Conservation (phyloP, 30 jellyfish, hydroid and myxozoan species). For the Hydractinia echinata region DNA sequence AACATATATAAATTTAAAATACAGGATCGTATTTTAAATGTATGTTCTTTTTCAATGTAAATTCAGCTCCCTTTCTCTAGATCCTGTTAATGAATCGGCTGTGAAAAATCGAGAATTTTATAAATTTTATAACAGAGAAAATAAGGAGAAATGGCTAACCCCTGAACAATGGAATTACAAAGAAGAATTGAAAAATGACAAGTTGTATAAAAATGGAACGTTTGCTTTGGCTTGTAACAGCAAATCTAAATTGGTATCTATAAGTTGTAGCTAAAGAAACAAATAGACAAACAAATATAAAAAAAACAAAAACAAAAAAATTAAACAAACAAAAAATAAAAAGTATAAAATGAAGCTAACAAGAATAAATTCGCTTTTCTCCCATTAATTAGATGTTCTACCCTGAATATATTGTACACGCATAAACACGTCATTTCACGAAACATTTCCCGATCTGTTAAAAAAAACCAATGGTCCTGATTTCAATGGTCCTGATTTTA, state of each 20-base stretch:
- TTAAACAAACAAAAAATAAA: not conserved
- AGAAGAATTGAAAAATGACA: conserved; percentile 30
- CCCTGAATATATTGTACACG: no score
- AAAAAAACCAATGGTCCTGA: not conserved
- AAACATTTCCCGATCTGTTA: no score
- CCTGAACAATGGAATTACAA: conserved; percentile 32
- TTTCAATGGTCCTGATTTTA: not conserved
- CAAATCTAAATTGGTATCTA: conserved; percentile 26
- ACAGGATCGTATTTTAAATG: no score
- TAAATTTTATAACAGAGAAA: conserved; percentile 29
- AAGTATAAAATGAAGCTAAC: no score
- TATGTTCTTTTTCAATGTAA: no score
- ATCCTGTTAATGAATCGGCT: conserved; percentile 62
- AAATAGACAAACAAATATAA: not conserved
- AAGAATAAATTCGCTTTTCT: no score
- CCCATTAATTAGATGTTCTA: no score
- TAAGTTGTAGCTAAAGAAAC: not conserved
- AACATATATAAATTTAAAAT: no score
- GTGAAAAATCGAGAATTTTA: conserved; percentile 54
- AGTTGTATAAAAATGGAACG: conserved; percentile 50
- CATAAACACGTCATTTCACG: no score
- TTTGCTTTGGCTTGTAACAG: conserved; percentile 74
- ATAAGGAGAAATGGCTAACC: conserved; percentile 38
- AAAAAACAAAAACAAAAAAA: not conserved
- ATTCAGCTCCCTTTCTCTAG: conserved; percentile 24